Evolutionary conservation across 2,113 vertebrate species (phyloP).

Genomic region (Ovibos moschatus): DNA sequence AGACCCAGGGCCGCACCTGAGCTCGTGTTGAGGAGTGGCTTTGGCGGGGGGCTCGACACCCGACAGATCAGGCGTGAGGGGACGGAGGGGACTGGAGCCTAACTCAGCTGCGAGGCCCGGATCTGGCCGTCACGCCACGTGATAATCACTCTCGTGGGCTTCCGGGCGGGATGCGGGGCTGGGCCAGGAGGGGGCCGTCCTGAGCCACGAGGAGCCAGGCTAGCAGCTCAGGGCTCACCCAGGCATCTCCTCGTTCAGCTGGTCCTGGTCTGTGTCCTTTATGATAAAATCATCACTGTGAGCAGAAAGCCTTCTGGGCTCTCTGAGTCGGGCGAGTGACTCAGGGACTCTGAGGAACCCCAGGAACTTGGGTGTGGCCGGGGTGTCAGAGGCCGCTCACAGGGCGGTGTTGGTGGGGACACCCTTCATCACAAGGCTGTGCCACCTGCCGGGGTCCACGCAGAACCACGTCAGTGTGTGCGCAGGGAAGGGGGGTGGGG

Average conservation of each 20-base stretch:
- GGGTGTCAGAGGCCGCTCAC: background rate
- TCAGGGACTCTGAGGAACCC: fast-evolving
- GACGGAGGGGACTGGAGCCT: background rate
- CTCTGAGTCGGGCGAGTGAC: background rate
- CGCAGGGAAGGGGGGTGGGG: fast-evolving
- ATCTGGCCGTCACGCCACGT: fast-evolving
- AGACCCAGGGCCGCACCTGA: background rate
- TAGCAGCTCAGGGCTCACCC: background rate
- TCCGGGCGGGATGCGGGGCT: background rate
- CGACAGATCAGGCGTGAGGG: no score
- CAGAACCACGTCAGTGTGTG: no score
- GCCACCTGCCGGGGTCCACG: no score
- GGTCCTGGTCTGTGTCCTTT: fast-evolving
- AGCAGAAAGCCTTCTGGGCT: background rate
- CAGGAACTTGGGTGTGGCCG: no score
- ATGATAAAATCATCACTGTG: fast-evolving
- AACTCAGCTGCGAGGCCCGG: background rate
- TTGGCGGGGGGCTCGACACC: fast-evolving
- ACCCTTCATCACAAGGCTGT: fast-evolving
- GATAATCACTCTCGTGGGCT: background rate
- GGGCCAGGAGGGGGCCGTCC: background rate
- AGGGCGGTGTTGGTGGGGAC: background rate
- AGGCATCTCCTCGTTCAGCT: fast-evolving
- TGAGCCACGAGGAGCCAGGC: background rate
- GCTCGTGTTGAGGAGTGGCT: background rate